Evolutionary conservation across 1,140 invertebrate species (phyloP).

Genomic region (Dreissena polymorpha): DNA sequence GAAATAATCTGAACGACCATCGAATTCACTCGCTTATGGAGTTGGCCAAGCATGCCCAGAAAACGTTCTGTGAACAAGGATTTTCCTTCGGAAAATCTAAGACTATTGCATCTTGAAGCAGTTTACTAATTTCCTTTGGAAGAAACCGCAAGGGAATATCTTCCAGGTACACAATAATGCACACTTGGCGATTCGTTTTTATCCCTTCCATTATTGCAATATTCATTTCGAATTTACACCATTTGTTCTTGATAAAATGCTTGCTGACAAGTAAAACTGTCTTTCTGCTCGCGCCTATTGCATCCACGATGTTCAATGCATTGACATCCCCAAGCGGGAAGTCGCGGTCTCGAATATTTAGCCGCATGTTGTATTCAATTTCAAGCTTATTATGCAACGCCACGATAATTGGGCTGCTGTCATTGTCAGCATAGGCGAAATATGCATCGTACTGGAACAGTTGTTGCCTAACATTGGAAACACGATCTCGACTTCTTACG

Average conservation of each 20-base stretch:
- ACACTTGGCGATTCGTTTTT: slow-evolving; percentile 54
- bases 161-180: slow-evolving; percentile 60
- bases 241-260: slow-evolving; percentile 84
- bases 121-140: slow-evolving; percentile 51
- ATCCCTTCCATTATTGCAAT: slow-evolving; percentile 65
- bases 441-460: slow-evolving; percentile 60
- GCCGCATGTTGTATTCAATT: slow-evolving; percentile 20
- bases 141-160: slow-evolving; percentile 44
- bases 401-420: slow-evolving; percentile 49
- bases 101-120: slow-evolving; percentile 47
- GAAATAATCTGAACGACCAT: too few relatives aligned
- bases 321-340: slow-evolving; percentile 76
- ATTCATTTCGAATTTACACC: slow-evolving; percentile 86
- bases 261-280: slow-evolving; percentile 84
- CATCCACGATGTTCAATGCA: slow-evolving; percentile 83
- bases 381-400: slow-evolving; percentile 46
- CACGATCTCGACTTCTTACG: background rate
- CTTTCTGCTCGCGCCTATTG: slow-evolving; percentile 83
- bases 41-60: too few relatives aligned
- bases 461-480: background rate
- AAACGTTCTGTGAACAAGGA: too few relatives aligned
- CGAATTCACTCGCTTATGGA: too few relatives aligned
- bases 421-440: slow-evolving; percentile 59
- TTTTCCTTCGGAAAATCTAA: slow-evolving; percentile 45
- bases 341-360: slow-evolving; percentile 62